Percentiles rank a stretch among this genome's conserved stretches.
Evolutionary conservation across 2,797 vertebrate genomes (phyloP).

Genomic region (Pogonophryne albipinna): DNA sequence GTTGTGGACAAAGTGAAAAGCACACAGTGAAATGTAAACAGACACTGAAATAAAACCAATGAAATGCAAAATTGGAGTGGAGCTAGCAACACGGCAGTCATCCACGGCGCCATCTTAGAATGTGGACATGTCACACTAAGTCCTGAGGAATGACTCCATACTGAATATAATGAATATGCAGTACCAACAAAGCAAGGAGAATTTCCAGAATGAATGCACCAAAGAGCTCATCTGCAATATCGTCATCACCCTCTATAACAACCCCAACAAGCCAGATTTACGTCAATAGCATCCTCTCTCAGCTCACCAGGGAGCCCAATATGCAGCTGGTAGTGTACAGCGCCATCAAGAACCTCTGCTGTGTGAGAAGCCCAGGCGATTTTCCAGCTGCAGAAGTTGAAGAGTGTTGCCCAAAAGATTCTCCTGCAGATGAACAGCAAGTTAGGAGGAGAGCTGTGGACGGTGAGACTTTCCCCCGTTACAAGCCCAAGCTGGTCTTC

Average conservation of each 20-base stretch:
- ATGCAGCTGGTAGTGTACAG: conserved; percentile 93
- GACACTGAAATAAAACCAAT: too few species aligned
- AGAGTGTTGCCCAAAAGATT: conserved; percentile 92
- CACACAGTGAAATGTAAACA: too few species aligned
- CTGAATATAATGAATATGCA: conserved; percentile 90
- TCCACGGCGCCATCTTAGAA: conserved; percentile 23
- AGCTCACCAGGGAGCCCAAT: conserved; percentile 79
- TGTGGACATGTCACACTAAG: conserved; percentile 91
- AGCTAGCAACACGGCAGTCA: too few species aligned
- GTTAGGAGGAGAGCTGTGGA: conserved; percentile 94
- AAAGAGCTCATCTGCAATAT: conserved; percentile 91
- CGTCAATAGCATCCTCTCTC: too few species aligned
- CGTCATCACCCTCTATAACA: conserved; percentile 94
- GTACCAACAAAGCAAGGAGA: conserved; percentile 85
- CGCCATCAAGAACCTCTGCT: conserved; percentile 96
- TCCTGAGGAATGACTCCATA: conserved; percentile 92
- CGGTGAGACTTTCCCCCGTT: too few species aligned
- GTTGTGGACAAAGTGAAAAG: too few species aligned
- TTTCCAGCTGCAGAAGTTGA: conserved; percentile 86
- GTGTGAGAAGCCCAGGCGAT: conserved; percentile 91
- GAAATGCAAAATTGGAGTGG: too few species aligned
- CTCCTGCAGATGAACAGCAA: conserved; percentile 98
- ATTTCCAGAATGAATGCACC: conserved; percentile 91
- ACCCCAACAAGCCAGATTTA: conserved; percentile 65
- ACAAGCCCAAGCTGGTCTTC: too few species aligned